phyloP scores from a whole-genome alignment of 2,888 invertebrate species.

The Ceraclea dissimilis region DNA sequence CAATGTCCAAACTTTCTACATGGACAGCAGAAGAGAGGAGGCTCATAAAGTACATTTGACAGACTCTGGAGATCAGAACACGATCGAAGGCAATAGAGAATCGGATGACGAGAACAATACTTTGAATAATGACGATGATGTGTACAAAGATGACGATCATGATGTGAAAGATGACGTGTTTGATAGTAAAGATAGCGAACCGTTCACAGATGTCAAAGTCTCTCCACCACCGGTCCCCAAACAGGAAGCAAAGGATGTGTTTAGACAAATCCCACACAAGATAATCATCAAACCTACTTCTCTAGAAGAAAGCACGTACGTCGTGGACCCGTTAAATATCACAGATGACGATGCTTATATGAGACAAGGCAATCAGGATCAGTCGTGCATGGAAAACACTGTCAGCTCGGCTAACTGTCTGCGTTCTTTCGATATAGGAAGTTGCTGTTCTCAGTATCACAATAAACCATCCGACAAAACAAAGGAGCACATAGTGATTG shows the following conservation, averaged over 20 bases:
- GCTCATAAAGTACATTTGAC: slow-evolving; percentile 67
- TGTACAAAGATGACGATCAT: slow-evolving; percentile 46
- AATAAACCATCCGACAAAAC: slow-evolving; percentile 33
- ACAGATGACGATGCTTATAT: slow-evolving; percentile 38
- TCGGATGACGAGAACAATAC: slow-evolving; percentile 65
- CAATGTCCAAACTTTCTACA: slow-evolving; percentile 72
- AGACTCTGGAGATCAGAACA: slow-evolving; percentile 56
- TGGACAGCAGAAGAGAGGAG: slow-evolving; percentile 69
- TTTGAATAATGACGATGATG: slow-evolving; percentile 55
- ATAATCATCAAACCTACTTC: slow-evolving; percentile 40
- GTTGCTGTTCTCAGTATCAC: slow-evolving; percentile 39
- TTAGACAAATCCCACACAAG: slow-evolving; percentile 25
- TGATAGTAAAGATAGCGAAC: slow-evolving; percentile 29
- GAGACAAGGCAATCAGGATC: slow-evolving; percentile 42
- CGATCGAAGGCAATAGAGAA: slow-evolving; percentile 50
- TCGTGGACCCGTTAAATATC: slow-evolving; percentile 46
- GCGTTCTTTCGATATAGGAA: slow-evolving; percentile 39
- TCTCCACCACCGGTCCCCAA: slow-evolving; percentile 19
- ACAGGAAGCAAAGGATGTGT: slow-evolving; percentile 28
- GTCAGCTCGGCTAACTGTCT: slow-evolving; percentile 44
- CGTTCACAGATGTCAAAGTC: slow-evolving; percentile 31
- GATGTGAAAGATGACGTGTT: slow-evolving; percentile 45
- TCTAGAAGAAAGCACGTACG: slow-evolving; percentile 45
- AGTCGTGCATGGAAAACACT: slow-evolving; percentile 44
- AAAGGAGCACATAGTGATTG: slow-evolving; percentile 41